Conservation (phyloP, 2,113 vertebrate genomes). For the Sphyrna mokarran region DNA sequence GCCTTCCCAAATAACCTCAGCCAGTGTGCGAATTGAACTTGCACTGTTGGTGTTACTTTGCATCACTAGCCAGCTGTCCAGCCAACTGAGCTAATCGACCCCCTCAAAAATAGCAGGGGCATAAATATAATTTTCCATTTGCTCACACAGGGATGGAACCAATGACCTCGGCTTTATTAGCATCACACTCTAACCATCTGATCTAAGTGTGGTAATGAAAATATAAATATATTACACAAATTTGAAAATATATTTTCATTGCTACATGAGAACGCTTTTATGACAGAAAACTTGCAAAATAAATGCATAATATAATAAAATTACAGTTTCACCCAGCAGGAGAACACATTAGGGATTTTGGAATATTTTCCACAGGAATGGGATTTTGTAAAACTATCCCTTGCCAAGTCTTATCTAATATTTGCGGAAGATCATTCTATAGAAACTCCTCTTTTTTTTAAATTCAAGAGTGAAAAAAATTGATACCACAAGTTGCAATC, state of each 20-base stretch:
- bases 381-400: neutral
- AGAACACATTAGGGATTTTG: neutral
- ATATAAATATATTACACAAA: neutral
- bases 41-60: no score
- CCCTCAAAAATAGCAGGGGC: no score
- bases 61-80: no score
- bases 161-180: no score
- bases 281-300: neutral
- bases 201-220: neutral
- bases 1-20: no score
- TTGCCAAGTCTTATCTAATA: conserved; percentile 2
- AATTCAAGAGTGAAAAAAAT: conserved; percentile 11
- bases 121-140: no score
- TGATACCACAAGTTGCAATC: neutral
- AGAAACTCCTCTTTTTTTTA: neutral
- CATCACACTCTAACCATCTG: no score
- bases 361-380: neutral
- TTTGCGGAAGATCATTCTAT: neutral
- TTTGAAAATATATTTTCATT: neutral
- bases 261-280: neutral
- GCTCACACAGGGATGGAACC: no score
- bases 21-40: no score
- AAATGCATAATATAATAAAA: neutral
- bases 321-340: neutral
- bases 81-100: no score